Evolutionary conservation across 2,888 invertebrate genomes (phyloP).

Genomic region (Drosophila picticornis): DNA sequence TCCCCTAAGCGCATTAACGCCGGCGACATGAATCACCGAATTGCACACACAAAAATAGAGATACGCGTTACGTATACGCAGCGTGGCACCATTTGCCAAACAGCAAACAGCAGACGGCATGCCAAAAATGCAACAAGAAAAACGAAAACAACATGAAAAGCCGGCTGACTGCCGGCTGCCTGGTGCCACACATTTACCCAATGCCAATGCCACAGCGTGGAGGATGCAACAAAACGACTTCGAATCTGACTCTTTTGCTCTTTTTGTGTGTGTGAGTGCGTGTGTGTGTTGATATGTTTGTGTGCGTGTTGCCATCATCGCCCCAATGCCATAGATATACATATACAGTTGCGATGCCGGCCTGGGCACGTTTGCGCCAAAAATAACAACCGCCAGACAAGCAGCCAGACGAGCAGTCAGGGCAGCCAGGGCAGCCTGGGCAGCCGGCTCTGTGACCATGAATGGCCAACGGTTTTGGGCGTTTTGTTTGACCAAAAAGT

Average conservation of each 20-base stretch:
- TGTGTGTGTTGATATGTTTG: conserved; percentile 12
- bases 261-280: conserved; percentile 1
- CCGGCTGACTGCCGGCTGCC: conserved; percentile 40
- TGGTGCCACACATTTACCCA: conserved; percentile 76
- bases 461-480: conserved; percentile 68
- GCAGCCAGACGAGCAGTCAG: conserved; percentile 20
- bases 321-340: conserved; percentile 75
- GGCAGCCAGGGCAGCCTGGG: conserved; percentile 12
- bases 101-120: conserved; percentile 43
- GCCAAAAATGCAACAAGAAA: conserved; percentile 64
- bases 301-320: conserved; percentile 38
- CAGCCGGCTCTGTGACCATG: conserved; percentile 42
- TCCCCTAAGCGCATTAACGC: conserved; percentile 53
- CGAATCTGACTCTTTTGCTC: conserved; percentile 34
- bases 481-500: conserved; percentile 72
- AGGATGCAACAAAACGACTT: conserved; percentile 61
- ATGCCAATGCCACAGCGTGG: conserved; percentile 74
- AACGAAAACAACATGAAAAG: conserved; percentile 14
- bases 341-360: conserved; percentile 59
- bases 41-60: conserved; percentile 45
- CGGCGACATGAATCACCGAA: conserved; percentile 51
- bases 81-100: conserved; percentile 47
- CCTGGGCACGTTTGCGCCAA: conserved; percentile 75
- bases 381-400: conserved; percentile 62
- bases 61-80: conserved; percentile 68